Evolutionary conservation across 1,140 invertebrate species (phyloP).

Genomic region (Platorchestia sp.): DNA sequence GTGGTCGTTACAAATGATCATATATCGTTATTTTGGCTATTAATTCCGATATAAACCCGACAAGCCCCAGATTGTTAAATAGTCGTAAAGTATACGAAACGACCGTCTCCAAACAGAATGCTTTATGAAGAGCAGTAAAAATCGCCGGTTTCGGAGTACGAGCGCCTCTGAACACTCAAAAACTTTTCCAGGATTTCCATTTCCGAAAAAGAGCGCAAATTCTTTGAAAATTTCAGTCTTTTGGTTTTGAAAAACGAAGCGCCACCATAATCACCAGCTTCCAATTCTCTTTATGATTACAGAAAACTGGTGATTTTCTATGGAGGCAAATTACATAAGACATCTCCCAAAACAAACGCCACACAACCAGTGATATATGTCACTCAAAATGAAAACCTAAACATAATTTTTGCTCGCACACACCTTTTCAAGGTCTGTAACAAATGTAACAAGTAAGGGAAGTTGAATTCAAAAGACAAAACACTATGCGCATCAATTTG

Average conservation of each 20-base stretch:
- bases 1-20: slow-evolving; percentile 55
- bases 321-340: too few relatives aligned
- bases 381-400: too few relatives aligned
- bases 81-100: slow-evolving; percentile 54
- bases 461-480: too few relatives aligned
- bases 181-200: slow-evolving; percentile 9
- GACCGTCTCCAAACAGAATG: slow-evolving; percentile 45
- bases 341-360: too few relatives aligned
- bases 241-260: not conserved
- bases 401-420: too few relatives aligned
- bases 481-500: too few relatives aligned
- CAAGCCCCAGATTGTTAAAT: slow-evolving; percentile 54
- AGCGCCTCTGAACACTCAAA: not conserved
- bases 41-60: slow-evolving; percentile 54
- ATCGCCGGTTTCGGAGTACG: slow-evolving; percentile 10
- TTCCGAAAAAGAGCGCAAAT: not conserved
- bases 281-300: not conserved
- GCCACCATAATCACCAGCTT: too few relatives aligned
- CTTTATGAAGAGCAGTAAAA: slow-evolving; percentile 51
- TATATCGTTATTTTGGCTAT: slow-evolving; percentile 56
- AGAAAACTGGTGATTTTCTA: not conserved
- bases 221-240: not conserved
- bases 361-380: too few relatives aligned
- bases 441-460: too few relatives aligned
- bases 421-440: too few relatives aligned